These are phyloP conservation scores for Platyrinchus mystaceus DNA, from an alignment of 2,797 vertebrate genomes.

Conservation along the genomic window DNA sequence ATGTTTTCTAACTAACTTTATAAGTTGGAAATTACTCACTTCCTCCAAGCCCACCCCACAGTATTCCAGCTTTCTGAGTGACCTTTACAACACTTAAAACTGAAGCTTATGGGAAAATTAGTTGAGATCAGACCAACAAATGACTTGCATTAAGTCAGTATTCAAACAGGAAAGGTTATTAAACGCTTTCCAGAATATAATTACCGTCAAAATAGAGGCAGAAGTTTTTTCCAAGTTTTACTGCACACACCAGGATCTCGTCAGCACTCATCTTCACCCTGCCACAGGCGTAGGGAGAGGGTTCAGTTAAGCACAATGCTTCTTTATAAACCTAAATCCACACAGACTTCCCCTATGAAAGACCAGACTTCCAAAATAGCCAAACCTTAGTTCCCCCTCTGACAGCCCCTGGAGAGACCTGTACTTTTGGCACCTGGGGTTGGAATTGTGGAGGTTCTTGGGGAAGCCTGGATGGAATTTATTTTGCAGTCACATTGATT, in stretches of 20 bases:
- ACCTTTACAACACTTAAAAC: neutral
- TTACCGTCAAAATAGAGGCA: conserved; percentile 62
- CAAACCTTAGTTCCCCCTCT: neutral
- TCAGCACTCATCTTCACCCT: conserved; percentile 34
- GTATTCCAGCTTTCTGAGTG: neutral
- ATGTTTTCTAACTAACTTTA: neutral
- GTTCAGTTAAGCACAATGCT: neutral
- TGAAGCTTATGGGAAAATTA: neutral
- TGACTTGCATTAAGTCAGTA: neutral
- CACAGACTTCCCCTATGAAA: neutral
- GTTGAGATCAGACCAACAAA: neutral
- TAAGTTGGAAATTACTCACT: rapidly evolving
- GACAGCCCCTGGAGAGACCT: neutral
- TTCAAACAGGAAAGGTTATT: neutral
- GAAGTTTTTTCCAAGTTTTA: neutral
- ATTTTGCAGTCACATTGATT: neutral
- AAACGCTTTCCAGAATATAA: neutral
- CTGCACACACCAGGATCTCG: neutral
- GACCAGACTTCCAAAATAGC: neutral
- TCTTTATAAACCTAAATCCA: neutral
- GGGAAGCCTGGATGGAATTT: neutral
- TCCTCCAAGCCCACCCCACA: neutral
- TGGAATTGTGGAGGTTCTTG: neutral
- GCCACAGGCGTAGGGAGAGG: neutral
- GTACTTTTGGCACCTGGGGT: neutral